Evolutionary conservation across 2,113 vertebrate species (phyloP), one percentile per base, ranked within the genome.

Genomic region (Nannospalax galili): DNA sequence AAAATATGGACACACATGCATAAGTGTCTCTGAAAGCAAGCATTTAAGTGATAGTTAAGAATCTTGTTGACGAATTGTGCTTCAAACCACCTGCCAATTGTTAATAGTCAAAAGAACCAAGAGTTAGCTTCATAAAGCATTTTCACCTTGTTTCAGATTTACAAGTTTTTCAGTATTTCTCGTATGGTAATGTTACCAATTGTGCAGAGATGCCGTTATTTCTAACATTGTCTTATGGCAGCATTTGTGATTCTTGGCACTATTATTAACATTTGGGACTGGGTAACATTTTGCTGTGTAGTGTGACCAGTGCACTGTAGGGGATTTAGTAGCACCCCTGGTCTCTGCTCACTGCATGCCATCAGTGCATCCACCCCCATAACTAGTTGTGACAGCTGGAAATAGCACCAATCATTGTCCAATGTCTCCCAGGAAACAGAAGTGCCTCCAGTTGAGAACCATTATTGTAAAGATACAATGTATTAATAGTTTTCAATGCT

Each of bases 81-180:
- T 96, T 95, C 56, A 85, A 70, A 84, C 73, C 67, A 74, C 40
- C 85, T 82, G 58, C 40, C 37, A 70, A 60, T 15, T 30, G 14
- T 62, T 84, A 80, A 77, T 78, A 88, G 15, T 92, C 58, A 87
- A 74, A 52, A 77, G 94, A 91, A 91, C 78, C 17, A 88, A 86
- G 2, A 65, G 60, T 82, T 80, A 85, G 78, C 15, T 78, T 19
- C 60, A 73, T 2, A 80, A 94, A 45, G 7, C 40, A n/a, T 73
- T 69, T 96, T 84, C 19, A 74, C 52, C 30, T 95, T 37, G 35
- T 67, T 74, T 92, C 30, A 73, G 45, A 20, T 74, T 87, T 72
- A 48, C 62, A 45, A 69, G 30, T 40, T 79, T 80, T 90, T 95
- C n/a, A 56, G 16, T 69, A 73, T 80, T 84, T 87, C 73, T 88